phyloP scores from a whole-genome alignment of 2,113 vertebrate species.

The Sialia sialis region DNA sequence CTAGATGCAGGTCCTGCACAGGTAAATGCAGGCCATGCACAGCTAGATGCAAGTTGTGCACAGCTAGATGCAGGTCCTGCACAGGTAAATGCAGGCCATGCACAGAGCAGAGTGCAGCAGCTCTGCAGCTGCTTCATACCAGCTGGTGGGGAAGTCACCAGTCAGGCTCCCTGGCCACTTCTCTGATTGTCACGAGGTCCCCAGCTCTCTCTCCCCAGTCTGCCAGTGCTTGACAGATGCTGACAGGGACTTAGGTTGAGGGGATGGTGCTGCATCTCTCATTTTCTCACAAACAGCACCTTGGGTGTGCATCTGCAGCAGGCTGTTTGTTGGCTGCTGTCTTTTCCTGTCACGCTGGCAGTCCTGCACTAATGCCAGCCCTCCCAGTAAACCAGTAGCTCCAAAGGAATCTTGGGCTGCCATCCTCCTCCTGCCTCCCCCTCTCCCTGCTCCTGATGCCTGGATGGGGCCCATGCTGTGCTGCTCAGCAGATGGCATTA shows the following conservation, averaged over 20 bases:
- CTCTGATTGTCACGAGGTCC: background rate
- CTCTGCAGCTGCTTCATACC: background rate
- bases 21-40: background rate
- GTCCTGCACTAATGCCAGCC: background rate
- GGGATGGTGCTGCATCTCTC: background rate
- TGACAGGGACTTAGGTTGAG: background rate
- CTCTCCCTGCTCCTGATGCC: background rate
- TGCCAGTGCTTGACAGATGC: background rate
- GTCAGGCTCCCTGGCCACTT: background rate
- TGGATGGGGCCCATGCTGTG: background rate
- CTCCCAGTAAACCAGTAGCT: background rate
- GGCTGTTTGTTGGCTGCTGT: background rate
- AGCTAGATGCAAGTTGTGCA: no score
- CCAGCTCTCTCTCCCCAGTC: background rate
- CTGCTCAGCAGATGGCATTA: background rate
- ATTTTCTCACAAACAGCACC: background rate
- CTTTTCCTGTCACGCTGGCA: background rate
- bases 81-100: background rate
- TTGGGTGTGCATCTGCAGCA: background rate
- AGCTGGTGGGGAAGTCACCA: background rate
- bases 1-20: rapidly evolving
- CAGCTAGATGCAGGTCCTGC: background rate
- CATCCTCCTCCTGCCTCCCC: background rate
- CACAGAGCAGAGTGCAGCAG: background rate
- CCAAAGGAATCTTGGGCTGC: background rate